A percentile compares a stretch with the other conserved stretches of the same genome.
Conservation (phyloP, 1,140 invertebrate species). For the Achroia grisella region DNA sequence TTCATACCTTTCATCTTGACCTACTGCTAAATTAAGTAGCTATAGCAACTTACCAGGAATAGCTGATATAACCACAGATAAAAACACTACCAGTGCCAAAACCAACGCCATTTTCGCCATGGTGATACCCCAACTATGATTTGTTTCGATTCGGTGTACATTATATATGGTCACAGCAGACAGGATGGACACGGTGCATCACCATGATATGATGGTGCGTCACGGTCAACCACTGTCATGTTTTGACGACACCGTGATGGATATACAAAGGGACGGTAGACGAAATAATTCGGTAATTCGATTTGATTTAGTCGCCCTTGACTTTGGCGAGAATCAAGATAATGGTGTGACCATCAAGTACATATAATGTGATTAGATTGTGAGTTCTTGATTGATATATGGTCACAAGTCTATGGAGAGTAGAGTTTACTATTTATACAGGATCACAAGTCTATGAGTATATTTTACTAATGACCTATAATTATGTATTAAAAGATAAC, state of each 20-base stretch:
- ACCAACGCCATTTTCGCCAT: conserved; percentile 7
- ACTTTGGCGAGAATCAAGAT: not conserved
- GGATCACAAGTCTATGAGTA: too few species aligned
- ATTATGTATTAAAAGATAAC: too few species aligned
- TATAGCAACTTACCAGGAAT: conserved; percentile 10
- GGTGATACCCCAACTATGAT: not conserved
- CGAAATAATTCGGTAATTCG: conserved; percentile 1
- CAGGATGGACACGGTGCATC: conserved; percentile 13
- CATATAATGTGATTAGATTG: too few species aligned
- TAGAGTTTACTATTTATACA: too few species aligned
- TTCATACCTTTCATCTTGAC: too few species aligned
- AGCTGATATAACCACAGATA: conserved; percentile 5
- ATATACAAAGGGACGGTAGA: conserved; percentile 11
- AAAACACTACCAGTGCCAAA: conserved; percentile 3
- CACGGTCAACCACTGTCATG: conserved; percentile 11
- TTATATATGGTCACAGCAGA: conserved; percentile 10
- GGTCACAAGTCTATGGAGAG: too few species aligned
- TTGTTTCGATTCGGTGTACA: not conserved
- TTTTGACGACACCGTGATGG: conserved; percentile 17
- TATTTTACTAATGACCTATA: too few species aligned
- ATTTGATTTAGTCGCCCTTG: not conserved
- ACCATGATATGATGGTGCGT: conserved; percentile 10
- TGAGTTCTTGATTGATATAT: too few species aligned
- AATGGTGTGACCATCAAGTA: too few species aligned
- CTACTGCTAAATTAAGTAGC: not conserved